Evolutionary conservation across 1,140 invertebrate species (phyloP), one percentile per base, ranked within the genome.

Genomic region (Asobara japonica): DNA sequence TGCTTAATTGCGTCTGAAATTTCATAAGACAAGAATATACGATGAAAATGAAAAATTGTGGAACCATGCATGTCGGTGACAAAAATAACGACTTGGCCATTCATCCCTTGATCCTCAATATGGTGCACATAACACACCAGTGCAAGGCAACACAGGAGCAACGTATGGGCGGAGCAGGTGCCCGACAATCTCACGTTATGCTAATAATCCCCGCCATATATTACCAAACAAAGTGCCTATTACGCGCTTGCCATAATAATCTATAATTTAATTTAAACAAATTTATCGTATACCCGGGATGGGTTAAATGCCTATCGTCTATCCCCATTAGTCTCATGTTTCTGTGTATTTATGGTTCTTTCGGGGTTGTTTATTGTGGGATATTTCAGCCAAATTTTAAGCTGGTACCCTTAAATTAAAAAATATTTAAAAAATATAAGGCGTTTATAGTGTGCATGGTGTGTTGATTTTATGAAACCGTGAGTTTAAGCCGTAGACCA

Each of bases 201-300:
- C 77, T 82, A 80, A 82, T 82, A 81, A 81, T 76, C 71, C 72
- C 29, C 20, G 73, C 72, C 77, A 77, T 81, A 81, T 72, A 77
- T 81, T 76, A 80, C 66, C 68, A 1, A 45, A 38, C 33, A 79
- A 82, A 81, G 78, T 79, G 78, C 69, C 78, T 77, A 82, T 82
- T 81, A 80, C 76, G 67, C 74, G 73, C 75, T 73, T 73, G 74
- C 77, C 78, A 78, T 77, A 79, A 78, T 80, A 80, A 79, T 81
- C 76, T 77, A 78, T 77, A 80, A 82, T 82, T 82, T 82, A 80
- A 82, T 82, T 82, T 82, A 71, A 62, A 69, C 62, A 74, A 76
- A 80, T 82, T 82, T 82, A 82, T 82, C 75, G 77, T 74, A 29
- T 33, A 30, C 60, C 29, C 0, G 7, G 51, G 72, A 72, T 69